Evolutionary conservation across 2,797 vertebrate species (phyloP).

Genomic region (Schizopygopsis malacanthus): DNA sequence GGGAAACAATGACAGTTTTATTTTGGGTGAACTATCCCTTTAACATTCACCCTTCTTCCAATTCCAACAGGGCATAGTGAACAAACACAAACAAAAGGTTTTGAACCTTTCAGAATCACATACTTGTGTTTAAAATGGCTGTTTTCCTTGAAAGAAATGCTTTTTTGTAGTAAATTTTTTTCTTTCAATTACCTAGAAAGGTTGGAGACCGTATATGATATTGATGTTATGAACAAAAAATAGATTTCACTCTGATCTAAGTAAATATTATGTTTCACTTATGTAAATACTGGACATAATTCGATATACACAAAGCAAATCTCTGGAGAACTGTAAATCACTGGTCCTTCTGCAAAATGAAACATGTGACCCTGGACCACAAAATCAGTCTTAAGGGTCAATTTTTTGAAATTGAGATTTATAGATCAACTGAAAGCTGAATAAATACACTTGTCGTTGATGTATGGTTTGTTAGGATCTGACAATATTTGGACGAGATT

Average conservation of each 20-base stretch:
- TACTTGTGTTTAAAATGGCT: neutral
- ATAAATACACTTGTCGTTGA: too few species aligned
- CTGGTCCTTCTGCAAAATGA: neutral
- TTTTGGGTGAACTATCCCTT: neutral
- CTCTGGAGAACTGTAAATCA: neutral
- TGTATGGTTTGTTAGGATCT: too few species aligned
- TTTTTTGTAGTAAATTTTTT: neutral
- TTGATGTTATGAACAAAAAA: neutral
- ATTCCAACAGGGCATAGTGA: neutral
- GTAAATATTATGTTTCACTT: neutral
- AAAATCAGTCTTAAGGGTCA: too few species aligned
- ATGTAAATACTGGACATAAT: neutral
- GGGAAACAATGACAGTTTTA: neutral
- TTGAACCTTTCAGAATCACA: neutral
- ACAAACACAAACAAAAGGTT: neutral
- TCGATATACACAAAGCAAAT: neutral
- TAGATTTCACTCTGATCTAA: neutral
- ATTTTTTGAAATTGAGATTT: too few species aligned
- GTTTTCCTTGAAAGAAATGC: neutral
- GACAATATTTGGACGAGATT: too few species aligned
- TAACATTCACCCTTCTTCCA: neutral
- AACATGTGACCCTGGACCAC: too few species aligned
- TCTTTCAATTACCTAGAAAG: neutral
- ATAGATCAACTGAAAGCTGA: too few species aligned
- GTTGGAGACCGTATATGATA: neutral